Evolutionary conservation across 1,140 invertebrate genomes (phyloP).

Genomic region (Philotrypesis tridentata): DNA sequence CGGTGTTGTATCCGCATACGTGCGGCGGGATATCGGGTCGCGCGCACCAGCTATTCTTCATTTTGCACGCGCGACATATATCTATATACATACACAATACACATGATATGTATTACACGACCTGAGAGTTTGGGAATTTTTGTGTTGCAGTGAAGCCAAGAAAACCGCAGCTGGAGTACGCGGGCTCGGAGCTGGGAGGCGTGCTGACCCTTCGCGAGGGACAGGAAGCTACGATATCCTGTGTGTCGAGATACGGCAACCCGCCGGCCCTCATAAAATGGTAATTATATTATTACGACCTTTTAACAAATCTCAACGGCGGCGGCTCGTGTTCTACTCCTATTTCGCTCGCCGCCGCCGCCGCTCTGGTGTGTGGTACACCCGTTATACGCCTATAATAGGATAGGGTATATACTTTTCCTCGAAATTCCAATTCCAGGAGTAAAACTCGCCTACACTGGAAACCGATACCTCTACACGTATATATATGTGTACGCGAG

Average conservation of each 20-base stretch:
- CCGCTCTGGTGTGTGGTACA: too few relatives aligned
- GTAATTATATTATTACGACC: constrained; percentile 70
- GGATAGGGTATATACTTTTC: neutral
- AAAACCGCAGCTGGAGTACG: constrained; percentile 85
- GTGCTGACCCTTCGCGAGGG: constrained; percentile 81
- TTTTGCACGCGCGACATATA: too few relatives aligned
- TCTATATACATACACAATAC: neutral
- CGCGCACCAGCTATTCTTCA: too few relatives aligned
- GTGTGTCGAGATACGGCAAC: constrained; percentile 89
- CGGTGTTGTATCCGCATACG: too few relatives aligned
- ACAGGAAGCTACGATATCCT: constrained; percentile 84
- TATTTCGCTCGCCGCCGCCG: too few relatives aligned
- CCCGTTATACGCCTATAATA: neutral
- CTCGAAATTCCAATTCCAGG: constrained; percentile 10
- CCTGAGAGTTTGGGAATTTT: too few relatives aligned
- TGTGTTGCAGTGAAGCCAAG: constrained; percentile 84
- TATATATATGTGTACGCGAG: neutral
- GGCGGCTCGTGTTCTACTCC: too few relatives aligned
- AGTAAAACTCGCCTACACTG: neutral
- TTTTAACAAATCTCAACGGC: constrained; percentile 34
- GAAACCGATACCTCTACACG: too few relatives aligned
- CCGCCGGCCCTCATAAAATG: constrained; percentile 89
- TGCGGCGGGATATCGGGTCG: too few relatives aligned
- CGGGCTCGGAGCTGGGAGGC: constrained; percentile 79
- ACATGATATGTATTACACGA: too few relatives aligned